A percentile compares a stretch with the other conserved stretches of the same genome.
Conservation (phyloP, 2,113 vertebrate species). For the Pungitius pungitius region DNA sequence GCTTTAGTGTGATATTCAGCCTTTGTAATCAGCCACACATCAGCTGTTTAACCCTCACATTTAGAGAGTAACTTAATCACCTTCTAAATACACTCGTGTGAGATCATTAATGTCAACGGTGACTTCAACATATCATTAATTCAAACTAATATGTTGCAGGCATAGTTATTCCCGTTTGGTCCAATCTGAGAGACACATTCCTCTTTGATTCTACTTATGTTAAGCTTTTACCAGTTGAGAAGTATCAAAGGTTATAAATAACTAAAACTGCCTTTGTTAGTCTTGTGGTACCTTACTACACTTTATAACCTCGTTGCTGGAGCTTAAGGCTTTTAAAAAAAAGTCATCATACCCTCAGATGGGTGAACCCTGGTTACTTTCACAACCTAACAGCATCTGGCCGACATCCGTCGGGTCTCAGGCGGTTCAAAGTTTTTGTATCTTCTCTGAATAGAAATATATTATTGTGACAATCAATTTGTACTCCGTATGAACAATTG, state of each 20-base stretch:
- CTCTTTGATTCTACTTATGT: too few relatives aligned
- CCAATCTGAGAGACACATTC: too few relatives aligned
- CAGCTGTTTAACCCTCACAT: not conserved
- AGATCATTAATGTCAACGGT: not conserved
- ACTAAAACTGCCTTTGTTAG: too few relatives aligned
- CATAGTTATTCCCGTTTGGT: not conserved
- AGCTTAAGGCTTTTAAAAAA: not conserved
- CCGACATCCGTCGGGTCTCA: not conserved
- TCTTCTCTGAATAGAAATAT: too few relatives aligned
- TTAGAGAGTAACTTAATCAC: not conserved
- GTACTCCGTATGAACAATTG: too few relatives aligned
- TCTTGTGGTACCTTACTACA: too few relatives aligned
- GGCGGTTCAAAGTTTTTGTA: not conserved
- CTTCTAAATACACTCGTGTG: not conserved
- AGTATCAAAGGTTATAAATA: too few relatives aligned
- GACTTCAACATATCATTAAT: not conserved
- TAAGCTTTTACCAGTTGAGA: too few relatives aligned
- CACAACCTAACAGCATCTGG: not conserved
- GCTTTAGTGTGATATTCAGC: conserved; percentile 48
- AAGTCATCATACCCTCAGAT: too few relatives aligned
- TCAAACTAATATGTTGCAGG: not conserved
- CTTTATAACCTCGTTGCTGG: not conserved
- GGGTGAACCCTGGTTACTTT: not conserved
- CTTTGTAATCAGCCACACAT: conserved; percentile 33
- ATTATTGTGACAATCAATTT: too few relatives aligned